phyloP scores from a whole-genome alignment of 2,113 vertebrate genomes.

The Haliaeetus leucogaster region DNA sequence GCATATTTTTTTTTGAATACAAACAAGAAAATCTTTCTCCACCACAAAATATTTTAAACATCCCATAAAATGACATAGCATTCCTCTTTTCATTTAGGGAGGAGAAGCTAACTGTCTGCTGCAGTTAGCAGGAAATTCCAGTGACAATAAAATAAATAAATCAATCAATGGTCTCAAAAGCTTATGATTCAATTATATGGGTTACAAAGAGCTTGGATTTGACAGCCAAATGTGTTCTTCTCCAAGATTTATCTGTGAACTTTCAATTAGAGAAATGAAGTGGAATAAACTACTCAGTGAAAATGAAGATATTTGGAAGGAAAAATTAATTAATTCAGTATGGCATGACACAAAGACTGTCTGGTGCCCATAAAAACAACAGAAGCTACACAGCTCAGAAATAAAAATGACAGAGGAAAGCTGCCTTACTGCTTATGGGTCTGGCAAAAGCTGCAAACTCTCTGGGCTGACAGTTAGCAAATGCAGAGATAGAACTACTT shows the following conservation, averaged over 20 bases:
- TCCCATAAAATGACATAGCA: conserved; percentile 13
- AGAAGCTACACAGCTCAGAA: not conserved
- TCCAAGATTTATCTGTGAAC: conserved; percentile 21
- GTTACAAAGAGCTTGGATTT: conserved; percentile 21
- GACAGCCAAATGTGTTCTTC: not conserved
- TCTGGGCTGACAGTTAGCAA: not conserved
- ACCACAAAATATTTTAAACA: conserved; percentile 19
- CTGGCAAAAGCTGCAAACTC: not conserved
- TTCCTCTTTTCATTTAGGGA: not conserved
- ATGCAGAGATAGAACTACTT: not conserved
- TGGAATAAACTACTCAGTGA: conserved; percentile 34
- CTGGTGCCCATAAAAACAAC: not conserved
- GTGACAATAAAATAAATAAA: conserved; percentile 36
- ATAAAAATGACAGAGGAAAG: not conserved
- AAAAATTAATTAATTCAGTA: conserved; percentile 44
- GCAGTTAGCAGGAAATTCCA: conserved; percentile 53
- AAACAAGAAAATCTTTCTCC: not conserved
- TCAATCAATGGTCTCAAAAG: conserved; percentile 27
- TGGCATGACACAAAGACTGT: not conserved
- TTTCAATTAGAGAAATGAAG: conserved; percentile 36
- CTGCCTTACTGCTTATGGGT: not conserved
- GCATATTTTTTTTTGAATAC: not conserved
- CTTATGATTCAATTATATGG: conserved; percentile 28
- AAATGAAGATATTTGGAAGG: conserved; percentile 30
- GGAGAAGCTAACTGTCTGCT: not conserved